Evolutionary conservation across 1,140 invertebrate genomes (phyloP), one percentile per base, ranked within the genome.

Genomic region (Tetragnatha versicolor): DNA sequence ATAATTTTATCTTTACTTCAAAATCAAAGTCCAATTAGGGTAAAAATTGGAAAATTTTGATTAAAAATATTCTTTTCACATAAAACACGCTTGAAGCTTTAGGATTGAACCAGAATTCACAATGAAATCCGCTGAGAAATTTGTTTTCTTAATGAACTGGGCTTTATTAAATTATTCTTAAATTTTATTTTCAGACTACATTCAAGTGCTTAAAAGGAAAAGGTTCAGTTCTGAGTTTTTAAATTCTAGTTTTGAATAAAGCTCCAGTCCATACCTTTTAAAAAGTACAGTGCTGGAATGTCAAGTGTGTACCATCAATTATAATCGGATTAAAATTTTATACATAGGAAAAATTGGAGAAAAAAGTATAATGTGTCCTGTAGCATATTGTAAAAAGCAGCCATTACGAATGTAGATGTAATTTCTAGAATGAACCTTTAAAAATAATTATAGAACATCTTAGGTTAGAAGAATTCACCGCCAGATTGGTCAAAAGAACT

Each of bases 121-220:
- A 70, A 37, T 51, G 29, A 22, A 14, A 22, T 53, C 31, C 45
- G n/a, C 9, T 14, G 33, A 39, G 20, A 37, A 39, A 39, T 20
- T 3, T 20, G 20, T 70, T 53, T 70, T 55, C 49, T 70, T 70
- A 70, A 70, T 70, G 66, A 70, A 47, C 20, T 70, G 66, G 35
- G 55, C 47, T 49, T 70, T 37, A 70, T 70, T 49, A 70, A 70
- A 70, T 70, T 70, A 53, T 70, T 70, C 42, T 70, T 69, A 29
- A 29, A 70, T 70, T 70, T 70, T 35, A 51, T 53, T 47, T 53
- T 70, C 35, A 53, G 55, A 37, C 31, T 53, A 49, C 33, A 10
- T 70, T 70, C n/a, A n/a, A n/a, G n/a, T n/a, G n/a, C n/a, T 60
- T 33, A 17, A 14, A 22, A 14, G 25, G 12, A n/a, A 45, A 3